Evolutionary conservation across 1,140 invertebrate genomes (phyloP).

Genomic region (Lethrus apterus): DNA sequence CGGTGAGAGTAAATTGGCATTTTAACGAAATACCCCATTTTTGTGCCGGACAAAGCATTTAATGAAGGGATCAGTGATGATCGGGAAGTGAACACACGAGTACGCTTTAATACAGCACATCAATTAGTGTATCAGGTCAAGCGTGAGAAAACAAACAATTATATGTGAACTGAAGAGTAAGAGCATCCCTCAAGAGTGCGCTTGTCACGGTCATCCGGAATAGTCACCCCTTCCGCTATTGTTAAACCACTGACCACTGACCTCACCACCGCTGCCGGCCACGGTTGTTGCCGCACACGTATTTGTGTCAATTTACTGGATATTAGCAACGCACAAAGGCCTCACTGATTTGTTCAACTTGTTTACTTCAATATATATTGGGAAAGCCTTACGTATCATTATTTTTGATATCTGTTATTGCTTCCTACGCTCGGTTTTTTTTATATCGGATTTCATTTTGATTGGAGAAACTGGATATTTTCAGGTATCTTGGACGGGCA

Average conservation of each 20-base stretch:
- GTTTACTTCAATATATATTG: slow-evolving; percentile 27
- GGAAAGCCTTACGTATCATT: slow-evolving; percentile 36
- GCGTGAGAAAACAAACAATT: slow-evolving; percentile 43
- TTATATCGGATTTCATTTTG: slow-evolving; percentile 36
- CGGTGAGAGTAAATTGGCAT: slow-evolving; percentile 30
- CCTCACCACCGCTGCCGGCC: slow-evolving; percentile 23
- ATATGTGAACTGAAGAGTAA: slow-evolving; percentile 30
- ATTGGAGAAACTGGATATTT: slow-evolving; percentile 27
- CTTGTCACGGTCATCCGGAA: slow-evolving; percentile 36
- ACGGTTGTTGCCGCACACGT: slow-evolving; percentile 15
- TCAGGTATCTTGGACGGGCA: slow-evolving; percentile 20
- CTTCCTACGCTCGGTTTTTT: no score
- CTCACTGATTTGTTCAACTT: slow-evolving; percentile 21
- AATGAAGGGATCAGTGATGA: slow-evolving; percentile 25
- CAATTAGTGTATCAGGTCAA: slow-evolving; percentile 38
- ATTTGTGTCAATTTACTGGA: slow-evolving; percentile 36
- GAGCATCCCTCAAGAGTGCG: slow-evolving; percentile 35
- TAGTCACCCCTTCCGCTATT: slow-evolving; percentile 26
- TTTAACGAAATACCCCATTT: slow-evolving; percentile 28
- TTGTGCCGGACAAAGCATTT: slow-evolving; percentile 22
- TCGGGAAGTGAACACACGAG: slow-evolving; percentile 24
- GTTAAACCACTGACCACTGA: slow-evolving; percentile 28
- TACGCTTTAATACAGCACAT: slow-evolving; percentile 38
- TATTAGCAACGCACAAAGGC: slow-evolving; percentile 29
- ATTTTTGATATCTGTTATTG: slow-evolving; percentile 32